Evolutionary conservation across 2,888 invertebrate species (phyloP), one percentile per base, ranked within the genome.

Genomic region (Poecilobothrus nobilitatus): DNA sequence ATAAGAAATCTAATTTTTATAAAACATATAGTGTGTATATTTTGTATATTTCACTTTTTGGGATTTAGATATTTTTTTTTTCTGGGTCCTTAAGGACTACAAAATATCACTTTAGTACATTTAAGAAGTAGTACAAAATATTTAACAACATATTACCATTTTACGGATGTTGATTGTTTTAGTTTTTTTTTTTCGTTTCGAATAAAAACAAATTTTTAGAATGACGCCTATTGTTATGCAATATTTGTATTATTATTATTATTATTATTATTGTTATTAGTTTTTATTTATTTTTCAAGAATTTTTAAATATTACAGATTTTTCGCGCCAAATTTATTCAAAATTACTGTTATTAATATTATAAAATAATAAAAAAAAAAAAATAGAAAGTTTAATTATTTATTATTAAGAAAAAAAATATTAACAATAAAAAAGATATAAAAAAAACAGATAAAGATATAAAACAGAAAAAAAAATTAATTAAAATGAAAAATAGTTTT

Each of bases 281-380:
- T 27, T 27, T 27, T 71, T 62, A 27, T 27, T 27, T 27, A 27
- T 27, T 27, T n/a, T 27, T 27, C 3, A 27, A 27, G 3, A 27
- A 27, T 27, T 27, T 27, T 27, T 27, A 27, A 27, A 27, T 27
- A 27, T 27, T 27, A 27, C 68, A 72, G 71, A 66, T 72, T 63
- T n/a, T 69, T 67, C 66, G 21, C 66, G 53, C 53, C 53, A 53
- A 12, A 15, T 41, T 41, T 27, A 27, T 27, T 27, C 2, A n/a
- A n/a, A 27, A 27, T 4, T 27, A 27, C 2, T 27, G 5, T 27
- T 27, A 27, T 27, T 27, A 27, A 27, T 4, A 27, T 4, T 27
- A 27, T 27, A 4, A 27, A 27, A 27, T 27, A 27, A 27, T 27
- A 27, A 4, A 27, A 2, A 27, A 27, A 27, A 27, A 27, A 27